phyloP scores from a whole-genome alignment of 2,797 vertebrate species.

The Notolepis coatsorum region DNA sequence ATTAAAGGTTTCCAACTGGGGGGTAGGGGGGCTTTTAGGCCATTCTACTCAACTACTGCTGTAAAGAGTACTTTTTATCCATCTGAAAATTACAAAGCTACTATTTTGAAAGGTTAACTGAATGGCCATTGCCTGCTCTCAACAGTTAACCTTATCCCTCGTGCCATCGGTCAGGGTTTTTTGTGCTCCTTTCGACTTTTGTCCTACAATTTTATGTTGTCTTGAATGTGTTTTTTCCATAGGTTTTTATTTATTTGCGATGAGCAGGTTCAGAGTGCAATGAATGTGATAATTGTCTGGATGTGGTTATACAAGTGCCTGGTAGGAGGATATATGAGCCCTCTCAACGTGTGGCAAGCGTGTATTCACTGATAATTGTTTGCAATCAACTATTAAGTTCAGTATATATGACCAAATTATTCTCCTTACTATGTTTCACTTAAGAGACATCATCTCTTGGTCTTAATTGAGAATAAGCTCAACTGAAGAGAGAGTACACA shows the following conservation, averaged over 20 bases:
- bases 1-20: conserved; percentile 14
- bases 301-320: conserved; percentile 77
- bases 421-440: conserved; percentile 3
- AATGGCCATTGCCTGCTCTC: background rate
- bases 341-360: conserved; percentile 40
- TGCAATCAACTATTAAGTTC: conserved; percentile 35
- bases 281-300: conserved; percentile 43
- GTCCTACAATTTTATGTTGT: conserved; percentile 49
- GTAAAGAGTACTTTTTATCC: conserved; percentile 10
- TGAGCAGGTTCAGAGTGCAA: conserved; percentile 57
- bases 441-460: conserved; percentile 11
- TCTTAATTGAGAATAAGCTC: background rate
- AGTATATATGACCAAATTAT: conserved; percentile 27
- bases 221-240: conserved; percentile 35
- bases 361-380: conserved; percentile 45
- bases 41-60: conserved; percentile 17
- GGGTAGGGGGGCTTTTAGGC: too few species aligned
- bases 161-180: background rate
- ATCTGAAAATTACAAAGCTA: background rate
- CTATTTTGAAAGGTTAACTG: conserved; percentile 13
- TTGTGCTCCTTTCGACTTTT: conserved; percentile 15
- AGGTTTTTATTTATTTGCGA: conserved; percentile 63
- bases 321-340: conserved; percentile 53
- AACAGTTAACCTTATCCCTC: conserved; percentile 15
- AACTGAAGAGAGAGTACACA: conserved; percentile 13